Evolutionary conservation across 2,113 vertebrate genomes (phyloP), one percentile per base, ranked within the genome.

Genomic region (Takifugu flavidus): DNA sequence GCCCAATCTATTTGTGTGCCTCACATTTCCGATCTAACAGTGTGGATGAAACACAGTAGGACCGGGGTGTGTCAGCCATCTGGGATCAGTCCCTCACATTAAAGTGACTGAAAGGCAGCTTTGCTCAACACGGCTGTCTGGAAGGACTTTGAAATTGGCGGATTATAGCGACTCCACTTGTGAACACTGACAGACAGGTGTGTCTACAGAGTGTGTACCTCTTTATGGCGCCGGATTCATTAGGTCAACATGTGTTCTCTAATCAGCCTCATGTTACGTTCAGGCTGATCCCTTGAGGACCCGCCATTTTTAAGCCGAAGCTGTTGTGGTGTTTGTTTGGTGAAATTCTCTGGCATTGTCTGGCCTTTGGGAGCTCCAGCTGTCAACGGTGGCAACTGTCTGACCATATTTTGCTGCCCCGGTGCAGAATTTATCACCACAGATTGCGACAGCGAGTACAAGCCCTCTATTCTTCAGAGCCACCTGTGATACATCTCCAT

Each of bases 1-100:
- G 84, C 83, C 75, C 73, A 47, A 39, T 78, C 88, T 88, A 88
- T 88, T 88, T 86, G 82, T 76, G 85, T 71, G 75, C 74, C 62
- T 82, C 75, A 59, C 77, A 79, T 83, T 82, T 88, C 78, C 77
- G 77, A 77, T 72, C 69, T 82, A 79, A 65, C 72, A 67, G 63
- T 59, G 62, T 71, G 74, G 77, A 79, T 62, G 64, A 85, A 78
- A 55, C 70, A 27, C 49, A 49, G 47, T 67, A 10, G 78, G 67
- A 64, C 0, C 4, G 72, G 80, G 75, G 80, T 70, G 67, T 73
- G 70, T 66, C 59, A 2, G 28, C 70, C 77, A 75, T 82, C 59
- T 77, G 84, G 77, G 66, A 73, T 1, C 67, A 55, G 68, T 60
- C 56, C 75, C 77, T 31, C 0, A 2, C 39, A 65, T 76, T 69